Evolutionary conservation across 2,113 vertebrate genomes (phyloP), one percentile per base, ranked within the genome.

Genomic region (Suricata suricatta): DNA sequence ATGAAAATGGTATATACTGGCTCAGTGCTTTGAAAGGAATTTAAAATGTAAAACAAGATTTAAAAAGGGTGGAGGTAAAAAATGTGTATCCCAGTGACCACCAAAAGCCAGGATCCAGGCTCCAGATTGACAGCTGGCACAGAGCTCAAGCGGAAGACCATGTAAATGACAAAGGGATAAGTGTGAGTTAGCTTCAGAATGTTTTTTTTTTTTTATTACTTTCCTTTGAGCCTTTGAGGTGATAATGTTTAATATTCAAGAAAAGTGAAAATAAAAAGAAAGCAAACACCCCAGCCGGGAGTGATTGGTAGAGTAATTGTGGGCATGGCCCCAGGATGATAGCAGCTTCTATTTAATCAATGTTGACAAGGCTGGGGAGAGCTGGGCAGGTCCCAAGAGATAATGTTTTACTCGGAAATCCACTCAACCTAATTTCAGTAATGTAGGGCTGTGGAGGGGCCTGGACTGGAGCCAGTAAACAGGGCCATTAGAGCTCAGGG

Each of bases 341-440:
- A 98, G 97, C 98, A 98, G 97, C 97, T 98, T 98, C 98, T 97
- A 98, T 98, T 98, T 99, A 99, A 99, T 99, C 98, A 99, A 98
- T 98, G 98, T 97, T 99, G 98, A 98, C 98, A 99, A 99, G 98
- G 98, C 97, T 98, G 97, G 98, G 98, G 98, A 98, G 98, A 99
- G 97, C 98, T 98, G 98, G 98, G 98, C 98, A 98, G 96, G 98
- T 98, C 99, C 98, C 99, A 98, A 98, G 98, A 99, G 99, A 97
- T 97, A 98, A 97, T 98, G 94, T 98, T 99, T 98, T 99, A 98
- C 98, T 98, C 97, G 94, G 99, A 99, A 99, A 99, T 99, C 98
- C 98, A 99, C 98, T 99, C 98, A 99, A 98, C 98, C 98, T 99
- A 99, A 99, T 99, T 99, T 99, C 98, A 98, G 98, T 98, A 99